These are phyloP conservation scores for Hecatera dysodea DNA, from an alignment of 2,888 invertebrate genomes.

Conservation along the genomic window DNA sequence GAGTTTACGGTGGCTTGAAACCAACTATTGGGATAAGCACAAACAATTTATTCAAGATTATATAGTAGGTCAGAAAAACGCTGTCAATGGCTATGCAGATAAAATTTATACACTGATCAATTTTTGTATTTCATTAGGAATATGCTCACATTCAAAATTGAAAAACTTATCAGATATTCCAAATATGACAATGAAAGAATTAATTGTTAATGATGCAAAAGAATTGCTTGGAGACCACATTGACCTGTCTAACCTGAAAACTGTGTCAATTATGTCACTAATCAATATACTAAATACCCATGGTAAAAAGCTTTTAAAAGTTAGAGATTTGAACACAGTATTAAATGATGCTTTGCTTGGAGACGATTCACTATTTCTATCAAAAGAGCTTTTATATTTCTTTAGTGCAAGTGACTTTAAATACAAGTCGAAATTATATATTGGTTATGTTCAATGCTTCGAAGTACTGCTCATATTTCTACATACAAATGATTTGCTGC, in stretches of 20 bases:
- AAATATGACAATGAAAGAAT: conserved; percentile 77
- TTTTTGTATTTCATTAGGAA: conserved; percentile 82
- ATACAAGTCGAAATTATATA: conserved; percentile 70
- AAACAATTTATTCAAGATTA: conserved; percentile 87
- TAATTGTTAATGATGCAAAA: conserved; percentile 80
- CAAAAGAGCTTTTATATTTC: conserved; percentile 77
- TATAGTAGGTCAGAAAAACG: conserved; percentile 73
- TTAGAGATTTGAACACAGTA: conserved; percentile 67
- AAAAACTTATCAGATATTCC: conserved; percentile 83
- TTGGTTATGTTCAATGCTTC: conserved; percentile 87
- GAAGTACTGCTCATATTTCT: conserved; percentile 89
- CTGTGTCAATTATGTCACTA: conserved; percentile 75
- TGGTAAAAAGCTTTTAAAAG: conserved; percentile 76
- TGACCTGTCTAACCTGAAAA: conserved; percentile 80
- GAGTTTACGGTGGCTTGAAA: conserved; percentile 93
- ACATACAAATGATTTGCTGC: conserved; percentile 87
- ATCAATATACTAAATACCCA: conserved; percentile 75
- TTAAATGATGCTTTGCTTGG: conserved; percentile 79
- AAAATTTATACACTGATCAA: conserved; percentile 80
- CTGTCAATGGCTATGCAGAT: conserved; percentile 71
- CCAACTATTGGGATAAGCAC: conserved; percentile 92
- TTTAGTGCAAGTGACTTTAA: conserved; percentile 73
- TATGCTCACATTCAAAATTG: conserved; percentile 80
- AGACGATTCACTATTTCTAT: conserved; percentile 82
- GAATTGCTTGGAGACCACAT: conserved; percentile 79